Conservation (phyloP, 2,113 vertebrate species). For the Oreochromis tanganicae region DNA sequence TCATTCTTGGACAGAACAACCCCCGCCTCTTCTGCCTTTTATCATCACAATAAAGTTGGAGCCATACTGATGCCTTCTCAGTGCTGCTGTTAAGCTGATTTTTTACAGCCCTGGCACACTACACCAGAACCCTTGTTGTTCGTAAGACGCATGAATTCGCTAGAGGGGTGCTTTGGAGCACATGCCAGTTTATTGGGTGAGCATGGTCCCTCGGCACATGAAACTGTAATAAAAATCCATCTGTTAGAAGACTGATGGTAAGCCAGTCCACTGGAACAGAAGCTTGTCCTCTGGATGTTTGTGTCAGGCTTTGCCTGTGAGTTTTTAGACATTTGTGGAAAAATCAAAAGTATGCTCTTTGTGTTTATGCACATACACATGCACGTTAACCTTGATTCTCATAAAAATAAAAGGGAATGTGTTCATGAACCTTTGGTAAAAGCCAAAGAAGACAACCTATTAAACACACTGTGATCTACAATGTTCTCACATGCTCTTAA, state of each 20-base stretch:
- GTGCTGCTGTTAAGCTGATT: conserved; percentile 10
- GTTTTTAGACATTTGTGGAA: background rate
- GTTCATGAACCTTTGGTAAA: background rate
- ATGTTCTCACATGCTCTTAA: background rate
- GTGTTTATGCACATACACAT: background rate
- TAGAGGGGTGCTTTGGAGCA: conserved; percentile 32
- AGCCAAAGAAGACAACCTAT: background rate
- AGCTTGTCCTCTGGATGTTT: background rate
- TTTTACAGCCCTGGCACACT: conserved; percentile 32
- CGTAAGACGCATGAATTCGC: conserved; percentile 39
- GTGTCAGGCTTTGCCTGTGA: background rate
- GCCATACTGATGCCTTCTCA: background rate
- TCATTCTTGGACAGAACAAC: background rate
- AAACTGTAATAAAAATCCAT: conserved; percentile 71
- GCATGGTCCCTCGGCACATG: conserved; percentile 51
- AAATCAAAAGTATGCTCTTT: background rate
- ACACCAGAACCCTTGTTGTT: conserved; percentile 31
- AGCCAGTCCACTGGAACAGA: conserved; percentile 28
- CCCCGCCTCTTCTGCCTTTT: background rate
- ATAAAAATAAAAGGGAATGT: background rate
- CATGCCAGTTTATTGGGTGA: conserved; percentile 41
- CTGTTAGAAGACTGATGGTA: conserved; percentile 47
- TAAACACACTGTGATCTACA: background rate
- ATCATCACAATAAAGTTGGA: conserved; percentile 27
- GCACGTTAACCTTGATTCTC: background rate